Conservation (phyloP, 2,113 vertebrate genomes). For the Engystomops pustulosus region DNA sequence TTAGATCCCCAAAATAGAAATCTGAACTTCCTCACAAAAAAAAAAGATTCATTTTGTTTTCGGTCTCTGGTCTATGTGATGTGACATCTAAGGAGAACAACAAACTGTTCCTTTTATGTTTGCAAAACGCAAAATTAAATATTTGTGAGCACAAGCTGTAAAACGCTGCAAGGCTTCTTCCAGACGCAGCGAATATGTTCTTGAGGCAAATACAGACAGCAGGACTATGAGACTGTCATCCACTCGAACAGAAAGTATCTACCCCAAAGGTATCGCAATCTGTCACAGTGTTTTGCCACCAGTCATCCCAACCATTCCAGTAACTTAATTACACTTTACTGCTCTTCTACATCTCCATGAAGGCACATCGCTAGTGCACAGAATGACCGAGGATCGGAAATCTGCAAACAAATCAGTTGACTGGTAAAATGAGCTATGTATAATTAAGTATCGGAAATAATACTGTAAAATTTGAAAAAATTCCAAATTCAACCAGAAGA, state of each 20-base stretch:
- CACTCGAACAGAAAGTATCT: conserved; percentile 14
- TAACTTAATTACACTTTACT: conserved; percentile 22
- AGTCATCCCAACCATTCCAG: background rate
- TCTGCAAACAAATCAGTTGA: no score
- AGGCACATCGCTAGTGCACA: background rate
- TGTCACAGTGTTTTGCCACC: conserved; percentile 28
- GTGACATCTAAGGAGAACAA: conserved; percentile 1
- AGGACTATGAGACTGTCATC: background rate
- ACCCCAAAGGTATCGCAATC: conserved; percentile 34
- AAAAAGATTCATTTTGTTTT: background rate
- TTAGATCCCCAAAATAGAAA: background rate
- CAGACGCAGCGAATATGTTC: background rate
- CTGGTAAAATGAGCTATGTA: no score
- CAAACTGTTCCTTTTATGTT: conserved; percentile 11
- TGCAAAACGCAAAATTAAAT: conserved; percentile 45
- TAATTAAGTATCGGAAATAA: no score
- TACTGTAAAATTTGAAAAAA: no score
- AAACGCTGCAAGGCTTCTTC: background rate
- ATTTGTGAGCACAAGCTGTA: conserved; percentile 1
- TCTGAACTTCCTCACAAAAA: background rate
- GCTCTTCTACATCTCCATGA: background rate
- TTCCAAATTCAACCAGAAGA: no score
- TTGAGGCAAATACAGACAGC: conserved; percentile 3
- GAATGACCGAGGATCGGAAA: background rate
- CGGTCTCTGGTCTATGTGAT: background rate